These are phyloP conservation scores for Galleria mellonella DNA, from an alignment of 1,140 invertebrate species.

Conservation along the genomic window DNA sequence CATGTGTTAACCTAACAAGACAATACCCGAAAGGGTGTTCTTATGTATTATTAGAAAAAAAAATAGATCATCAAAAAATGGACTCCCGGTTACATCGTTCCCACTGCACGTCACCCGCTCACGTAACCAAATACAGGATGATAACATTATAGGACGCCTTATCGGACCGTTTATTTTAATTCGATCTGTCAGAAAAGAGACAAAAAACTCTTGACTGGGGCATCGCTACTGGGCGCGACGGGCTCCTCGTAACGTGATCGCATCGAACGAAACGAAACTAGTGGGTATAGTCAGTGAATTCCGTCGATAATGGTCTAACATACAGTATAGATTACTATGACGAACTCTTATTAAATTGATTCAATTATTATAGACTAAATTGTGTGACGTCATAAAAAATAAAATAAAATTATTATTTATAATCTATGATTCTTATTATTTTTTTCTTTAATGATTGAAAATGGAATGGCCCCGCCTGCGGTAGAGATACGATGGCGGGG, in stretches of 20 bases:
- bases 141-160: constrained; percentile 65
- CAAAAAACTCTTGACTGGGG: constrained; percentile 53
- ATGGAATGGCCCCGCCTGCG: too few species aligned
- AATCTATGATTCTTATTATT: too few species aligned
- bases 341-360: background rate
- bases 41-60: constrained; percentile 34
- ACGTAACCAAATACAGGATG: constrained; percentile 68
- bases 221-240: constrained; percentile 56
- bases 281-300: background rate
- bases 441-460: too few species aligned
- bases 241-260: constrained; percentile 51
- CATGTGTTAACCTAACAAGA: too few species aligned
- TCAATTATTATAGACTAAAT: too few species aligned
- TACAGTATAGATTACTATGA: background rate
- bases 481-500: too few species aligned
- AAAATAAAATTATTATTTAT: too few species aligned
- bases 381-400: too few species aligned
- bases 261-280: background rate
- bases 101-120: constrained; percentile 49
- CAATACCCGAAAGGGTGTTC: too few species aligned
- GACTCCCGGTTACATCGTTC: constrained; percentile 60
- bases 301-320: background rate
- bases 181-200: constrained; percentile 67
- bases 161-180: constrained; percentile 72
- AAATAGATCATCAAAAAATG: constrained; percentile 33